Conservation (phyloP, 2,888 invertebrate species). For the Vesta saturnalis region DNA sequence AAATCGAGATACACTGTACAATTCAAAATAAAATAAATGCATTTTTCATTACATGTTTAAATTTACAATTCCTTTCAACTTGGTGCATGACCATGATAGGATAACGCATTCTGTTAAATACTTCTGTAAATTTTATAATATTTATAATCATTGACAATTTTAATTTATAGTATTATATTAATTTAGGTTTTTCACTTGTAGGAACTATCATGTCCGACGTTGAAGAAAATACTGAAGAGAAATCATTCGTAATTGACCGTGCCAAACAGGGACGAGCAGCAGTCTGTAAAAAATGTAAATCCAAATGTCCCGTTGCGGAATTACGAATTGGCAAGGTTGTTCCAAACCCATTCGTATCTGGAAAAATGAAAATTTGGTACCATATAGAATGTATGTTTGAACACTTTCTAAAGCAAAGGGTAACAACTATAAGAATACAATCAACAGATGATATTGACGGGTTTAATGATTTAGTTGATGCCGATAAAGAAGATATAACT, state of each 20-base stretch:
- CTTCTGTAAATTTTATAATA: too few species aligned
- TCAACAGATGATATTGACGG: constrained; percentile 81
- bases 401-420: constrained; percentile 79
- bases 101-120: too few species aligned
- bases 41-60: too few species aligned
- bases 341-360: constrained; percentile 79
- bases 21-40: too few species aligned
- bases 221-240: constrained; percentile 58
- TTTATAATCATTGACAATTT: too few species aligned
- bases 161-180: too few species aligned
- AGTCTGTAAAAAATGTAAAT: constrained; percentile 90
- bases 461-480: constrained; percentile 72
- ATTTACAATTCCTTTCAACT: too few species aligned
- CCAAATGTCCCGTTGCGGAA: constrained; percentile 76
- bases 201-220: constrained; percentile 60
- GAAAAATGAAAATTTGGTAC: constrained; percentile 84
- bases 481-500: constrained; percentile 73
- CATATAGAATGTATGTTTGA: constrained; percentile 85
- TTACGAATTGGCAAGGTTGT: constrained; percentile 81
- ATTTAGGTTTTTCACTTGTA: too few species aligned
- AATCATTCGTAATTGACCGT: constrained; percentile 77
- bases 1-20: too few species aligned
- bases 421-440: constrained; percentile 84
- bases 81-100: too few species aligned
- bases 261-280: constrained; percentile 83